Evolutionary conservation across 2,113 vertebrate genomes (phyloP).

Genomic region (Cololabis saira): DNA sequence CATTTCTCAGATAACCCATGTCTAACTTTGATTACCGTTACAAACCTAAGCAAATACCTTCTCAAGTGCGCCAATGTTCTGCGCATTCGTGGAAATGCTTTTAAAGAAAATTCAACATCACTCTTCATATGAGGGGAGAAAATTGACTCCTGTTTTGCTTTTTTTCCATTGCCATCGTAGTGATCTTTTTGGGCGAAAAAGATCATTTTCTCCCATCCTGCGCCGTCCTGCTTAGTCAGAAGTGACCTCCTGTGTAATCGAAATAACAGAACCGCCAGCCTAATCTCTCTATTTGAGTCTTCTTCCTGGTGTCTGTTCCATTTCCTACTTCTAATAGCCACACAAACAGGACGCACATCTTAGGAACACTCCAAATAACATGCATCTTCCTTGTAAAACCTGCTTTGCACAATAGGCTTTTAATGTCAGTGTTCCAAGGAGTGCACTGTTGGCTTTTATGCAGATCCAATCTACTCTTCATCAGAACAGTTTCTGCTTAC

Average conservation of each 20-base stretch:
- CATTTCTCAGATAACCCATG: background rate
- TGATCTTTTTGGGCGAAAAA: no score
- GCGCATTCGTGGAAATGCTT: background rate
- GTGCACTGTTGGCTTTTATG: conserved; percentile 22
- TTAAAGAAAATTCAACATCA: background rate
- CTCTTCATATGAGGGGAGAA: no score
- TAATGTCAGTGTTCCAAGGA: conserved; percentile 7
- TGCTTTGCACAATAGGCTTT: conserved; percentile 3
- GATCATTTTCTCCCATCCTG: no score
- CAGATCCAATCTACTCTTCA: conserved; percentile 15
- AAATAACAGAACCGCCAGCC: conserved; percentile 2
- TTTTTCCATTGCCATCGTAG: no score
- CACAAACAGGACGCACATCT: background rate
- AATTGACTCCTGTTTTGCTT: no score
- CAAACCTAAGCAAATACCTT: conserved; percentile 16
- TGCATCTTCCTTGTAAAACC: background rate
- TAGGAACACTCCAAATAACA: conserved; percentile 7
- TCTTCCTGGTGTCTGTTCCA: conserved; percentile 11
- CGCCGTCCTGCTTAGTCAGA: background rate
- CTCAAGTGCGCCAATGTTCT: background rate
- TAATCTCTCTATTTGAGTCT: background rate
- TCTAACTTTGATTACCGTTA: background rate
- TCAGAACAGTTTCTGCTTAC: conserved; percentile 10
- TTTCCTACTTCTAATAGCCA: background rate
- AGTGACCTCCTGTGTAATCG: background rate